These are phyloP conservation scores for Mus minutoides DNA, from an alignment of 2,797 vertebrate species.

Conservation along the genomic window DNA sequence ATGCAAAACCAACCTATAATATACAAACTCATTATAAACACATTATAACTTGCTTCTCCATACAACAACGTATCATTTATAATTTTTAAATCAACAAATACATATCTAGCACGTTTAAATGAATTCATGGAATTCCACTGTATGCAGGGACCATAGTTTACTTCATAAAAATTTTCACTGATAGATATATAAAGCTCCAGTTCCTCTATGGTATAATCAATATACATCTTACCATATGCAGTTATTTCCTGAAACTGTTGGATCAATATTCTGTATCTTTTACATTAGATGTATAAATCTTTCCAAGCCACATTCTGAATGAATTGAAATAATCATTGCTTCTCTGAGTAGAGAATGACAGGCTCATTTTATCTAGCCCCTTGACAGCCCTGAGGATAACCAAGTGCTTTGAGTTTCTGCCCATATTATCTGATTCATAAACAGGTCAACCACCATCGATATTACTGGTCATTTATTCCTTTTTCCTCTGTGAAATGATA, in stretches of 20 bases:
- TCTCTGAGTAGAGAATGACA: slow-evolving; percentile 32
- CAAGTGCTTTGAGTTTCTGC: not conserved
- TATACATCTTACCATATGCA: not conserved
- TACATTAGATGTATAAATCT: slow-evolving; percentile 28
- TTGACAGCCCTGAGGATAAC: slow-evolving; percentile 32
- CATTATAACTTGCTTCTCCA: not conserved
- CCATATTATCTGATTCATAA: not conserved
- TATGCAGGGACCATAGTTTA: not conserved
- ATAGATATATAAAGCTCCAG: slow-evolving; percentile 12
- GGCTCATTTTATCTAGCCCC: not conserved
- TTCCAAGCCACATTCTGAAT: slow-evolving; percentile 28
- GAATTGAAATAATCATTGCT: slow-evolving; percentile 41
- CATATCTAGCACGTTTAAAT: slow-evolving; percentile 16
- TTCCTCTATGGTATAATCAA: slow-evolving; percentile 15
- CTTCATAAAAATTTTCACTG: not conserved
- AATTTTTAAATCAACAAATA: slow-evolving; percentile 21
- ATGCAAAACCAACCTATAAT: not conserved
- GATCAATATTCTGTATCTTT: not conserved
- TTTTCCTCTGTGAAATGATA: slow-evolving; percentile 33
- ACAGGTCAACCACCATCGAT: slow-evolving; percentile 11
- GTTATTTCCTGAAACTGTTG: not conserved
- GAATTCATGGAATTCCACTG: not conserved
- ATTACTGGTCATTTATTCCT: not conserved
- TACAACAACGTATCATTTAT: not conserved
- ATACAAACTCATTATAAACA: not conserved